Percentiles rank a stretch among this genome's conserved stretches.
Conservation (phyloP, 2,797 vertebrate genomes). For the Hirundo rustica region DNA sequence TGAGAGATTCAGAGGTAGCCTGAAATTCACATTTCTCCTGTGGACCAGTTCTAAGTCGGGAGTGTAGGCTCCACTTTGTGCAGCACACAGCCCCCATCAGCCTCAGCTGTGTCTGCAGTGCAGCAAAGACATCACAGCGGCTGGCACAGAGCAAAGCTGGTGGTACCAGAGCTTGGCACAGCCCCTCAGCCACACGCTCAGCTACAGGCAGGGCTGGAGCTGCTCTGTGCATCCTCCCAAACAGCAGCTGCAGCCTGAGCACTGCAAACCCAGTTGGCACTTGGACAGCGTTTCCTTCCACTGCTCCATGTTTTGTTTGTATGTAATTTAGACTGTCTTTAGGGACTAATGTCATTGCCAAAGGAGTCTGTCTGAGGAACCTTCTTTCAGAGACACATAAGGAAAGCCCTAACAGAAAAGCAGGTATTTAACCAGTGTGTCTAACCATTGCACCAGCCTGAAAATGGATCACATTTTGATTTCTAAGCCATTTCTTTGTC, state of each 20-base stretch:
- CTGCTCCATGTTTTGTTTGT: neutral
- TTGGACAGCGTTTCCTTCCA: neutral
- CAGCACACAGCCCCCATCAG: neutral
- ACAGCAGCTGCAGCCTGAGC: neutral
- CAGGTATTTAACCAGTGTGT: neutral
- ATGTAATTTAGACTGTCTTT: neutral
- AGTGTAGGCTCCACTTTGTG: neutral
- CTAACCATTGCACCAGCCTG: neutral
- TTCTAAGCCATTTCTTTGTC: neutral
- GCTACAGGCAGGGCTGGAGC: neutral
- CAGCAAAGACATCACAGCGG: neutral
- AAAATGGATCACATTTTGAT: neutral
- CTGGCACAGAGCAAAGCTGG: neutral
- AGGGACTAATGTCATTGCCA: neutral
- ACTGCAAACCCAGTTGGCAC: fast-evolving
- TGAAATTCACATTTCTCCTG: neutral
- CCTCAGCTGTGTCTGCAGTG: neutral
- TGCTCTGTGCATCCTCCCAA: neutral
- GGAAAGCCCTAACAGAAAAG: neutral
- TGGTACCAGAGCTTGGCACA: neutral
- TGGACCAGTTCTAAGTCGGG: neutral
- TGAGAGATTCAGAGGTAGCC: neutral
- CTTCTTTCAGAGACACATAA: neutral
- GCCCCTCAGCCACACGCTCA: fast-evolving
- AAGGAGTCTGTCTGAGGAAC: neutral